A percentile compares a stretch with the other conserved stretches of the same genome.
Evolutionary conservation across 1,140 invertebrate species (phyloP).

Genomic region (Orchestia grillus): DNA sequence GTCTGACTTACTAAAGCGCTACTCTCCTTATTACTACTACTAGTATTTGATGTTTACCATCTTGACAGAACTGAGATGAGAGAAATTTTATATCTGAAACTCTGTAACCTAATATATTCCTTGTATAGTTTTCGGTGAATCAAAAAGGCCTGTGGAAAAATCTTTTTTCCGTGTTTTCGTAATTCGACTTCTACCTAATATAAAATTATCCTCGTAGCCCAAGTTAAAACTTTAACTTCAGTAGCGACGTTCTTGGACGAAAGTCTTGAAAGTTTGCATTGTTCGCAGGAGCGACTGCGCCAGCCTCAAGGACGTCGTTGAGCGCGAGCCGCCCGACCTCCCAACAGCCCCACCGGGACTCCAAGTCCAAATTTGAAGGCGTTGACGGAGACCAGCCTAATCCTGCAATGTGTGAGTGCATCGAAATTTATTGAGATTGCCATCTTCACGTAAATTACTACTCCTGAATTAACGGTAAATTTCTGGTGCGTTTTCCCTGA

Average conservation of each 20-base stretch:
- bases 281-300: not conserved
- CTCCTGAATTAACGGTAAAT: not conserved
- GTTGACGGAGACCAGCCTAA: slow-evolving; percentile 18
- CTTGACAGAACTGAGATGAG: not conserved
- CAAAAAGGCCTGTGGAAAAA: not conserved
- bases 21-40: too few relatives aligned
- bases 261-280: not conserved
- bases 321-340: not conserved
- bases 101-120: not conserved
- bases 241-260: not conserved
- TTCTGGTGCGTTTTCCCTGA: not conserved
- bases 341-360: not conserved
- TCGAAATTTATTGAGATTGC: not conserved
- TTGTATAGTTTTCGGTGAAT: not conserved
- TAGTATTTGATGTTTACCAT: too few relatives aligned
- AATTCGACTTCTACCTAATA: not conserved
- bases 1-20: too few relatives aligned
- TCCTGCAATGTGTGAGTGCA: slow-evolving; percentile 7
- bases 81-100: not conserved
- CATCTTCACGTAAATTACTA: not conserved
- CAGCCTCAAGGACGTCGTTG: not conserved
- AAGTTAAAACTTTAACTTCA: not conserved
- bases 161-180: not conserved
- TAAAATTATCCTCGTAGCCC: not conserved
- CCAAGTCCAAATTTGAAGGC: not conserved